Base-by-base conservation (phyloP, 2,113 vertebrate species). In the Athene cunicularia region DNA sequence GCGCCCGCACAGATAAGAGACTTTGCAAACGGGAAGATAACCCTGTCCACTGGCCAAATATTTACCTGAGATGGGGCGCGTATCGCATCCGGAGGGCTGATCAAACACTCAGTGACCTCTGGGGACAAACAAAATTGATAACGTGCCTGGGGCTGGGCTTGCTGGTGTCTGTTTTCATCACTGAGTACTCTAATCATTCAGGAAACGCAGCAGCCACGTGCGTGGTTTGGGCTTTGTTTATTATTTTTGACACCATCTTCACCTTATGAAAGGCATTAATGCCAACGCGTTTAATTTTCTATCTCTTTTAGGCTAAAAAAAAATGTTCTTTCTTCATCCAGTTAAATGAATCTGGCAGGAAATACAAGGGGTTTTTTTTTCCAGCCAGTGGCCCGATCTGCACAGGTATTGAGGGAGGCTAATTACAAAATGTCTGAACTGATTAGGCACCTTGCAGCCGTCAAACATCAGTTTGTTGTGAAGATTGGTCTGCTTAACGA, bases 131-230 rank as follows among this genome's bases (percentile, higher is more conserved):
- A 35, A 7, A n/a, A 59, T 6, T 2, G 37, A 2, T 50, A 23
- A 13, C 0, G 0, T 1, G 8, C 13, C 81, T 45, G 55, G 4
- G 43, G 53, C 62, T 23, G n/a, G 21, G 64, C 1, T 5, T 9
- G 12, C 30, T 2, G 2, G 19, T 23, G 47, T 28, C 71, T 35
- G 28, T 70, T 60, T 81, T 37, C 39, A 9, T 18, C 39, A 33
- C 22, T 24, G 30, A 5, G 26, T 14, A 73, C 73, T n/a, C 81
- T 70, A 1, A 23, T 70, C n/a, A 53, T 35, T 49, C 56, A 33
- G 73, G 64, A 56, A 37, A 41, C 6, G 1, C n/a, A 47, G 41
- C 39, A 35, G 63, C 28, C 47, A 12, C 0, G 1, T 24, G 9
- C 2, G 0, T 15, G 28, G 53, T 59, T 74, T 63, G 35, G 26